Evolutionary conservation across 2,888 invertebrate genomes (phyloP), one percentile per base, ranked within the genome.

Genomic region (Masnerella sp.): DNA sequence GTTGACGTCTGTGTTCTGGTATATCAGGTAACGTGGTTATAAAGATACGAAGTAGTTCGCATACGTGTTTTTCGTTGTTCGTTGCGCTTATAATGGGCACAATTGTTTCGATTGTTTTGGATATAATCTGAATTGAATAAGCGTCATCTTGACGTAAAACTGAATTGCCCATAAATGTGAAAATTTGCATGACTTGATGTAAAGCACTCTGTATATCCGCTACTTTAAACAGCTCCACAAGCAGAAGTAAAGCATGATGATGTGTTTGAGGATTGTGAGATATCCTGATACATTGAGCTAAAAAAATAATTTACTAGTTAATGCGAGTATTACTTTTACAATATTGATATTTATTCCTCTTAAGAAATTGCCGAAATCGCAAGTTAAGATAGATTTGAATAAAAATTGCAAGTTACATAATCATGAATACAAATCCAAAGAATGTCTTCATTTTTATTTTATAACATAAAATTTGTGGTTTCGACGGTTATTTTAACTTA

Each of bases 131-230:
- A 85, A 97, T 96, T 83, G 96, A 97, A 87, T 98, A 98, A 0
- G 95, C 93, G 82, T 98, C 97, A 84, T 99, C 98, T 79, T 97
- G 96, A 7, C 97, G 91, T 0, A 98, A 89, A 7, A 99, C 93
- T 0, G 96, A 96, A 0, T 95, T 95, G 0, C 99, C 99, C 93
- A 99, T 97, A 83, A 99, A 99, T 0, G 98, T 98, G 85, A 99
- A 99, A 79, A 99, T 95, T 15, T 96, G 94, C 93, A 99, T 97
- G 2, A 98, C 94, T 81, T 98, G 96, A 83, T 96, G 94, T 11
- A 98, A 88, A 0, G 87, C 87, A 1, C 79, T 77, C 11, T 83
- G 82, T 0, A 85, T 76, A 8, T 86, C 81, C 0, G 85, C 84
- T 0, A 83, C 65, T 25, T 83, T 86, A 56, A 87, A 81, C 0